These are phyloP conservation scores for Meliscaeva auricollis DNA, from an alignment of 2,888 invertebrate species.

Conservation along the genomic window DNA sequence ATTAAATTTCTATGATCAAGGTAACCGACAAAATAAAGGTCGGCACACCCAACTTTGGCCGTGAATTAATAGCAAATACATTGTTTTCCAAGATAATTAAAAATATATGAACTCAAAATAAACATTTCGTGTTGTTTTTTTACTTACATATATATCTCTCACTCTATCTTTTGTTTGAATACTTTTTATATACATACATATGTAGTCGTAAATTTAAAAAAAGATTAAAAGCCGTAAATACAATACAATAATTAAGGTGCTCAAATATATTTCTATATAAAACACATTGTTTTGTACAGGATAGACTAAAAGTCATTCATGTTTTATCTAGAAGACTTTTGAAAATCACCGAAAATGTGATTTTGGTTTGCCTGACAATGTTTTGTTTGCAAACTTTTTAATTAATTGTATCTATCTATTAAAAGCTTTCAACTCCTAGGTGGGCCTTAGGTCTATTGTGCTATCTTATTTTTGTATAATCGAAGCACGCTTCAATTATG, in stretches of 20 bases:
- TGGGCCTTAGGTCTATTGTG: no score
- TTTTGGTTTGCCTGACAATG: no score
- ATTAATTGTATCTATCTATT: no score
- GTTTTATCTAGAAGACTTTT: no score
- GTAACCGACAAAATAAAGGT: background rate
- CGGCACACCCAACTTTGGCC: background rate
- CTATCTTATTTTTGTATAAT: no score
- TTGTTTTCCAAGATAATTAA: background rate
- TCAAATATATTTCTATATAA: background rate
- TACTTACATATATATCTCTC: background rate
- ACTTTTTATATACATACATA: no score
- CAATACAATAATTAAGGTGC: background rate
- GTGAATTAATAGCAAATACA: background rate
- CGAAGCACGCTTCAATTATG: no score
- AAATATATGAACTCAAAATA: slow-evolving; percentile 14
- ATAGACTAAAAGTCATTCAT: no score
- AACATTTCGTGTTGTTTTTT: background rate
- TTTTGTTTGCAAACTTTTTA: no score
- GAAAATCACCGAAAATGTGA: no score
- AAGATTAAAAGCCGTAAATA: background rate
- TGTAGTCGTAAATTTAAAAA: background rate
- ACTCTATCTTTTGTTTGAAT: background rate
- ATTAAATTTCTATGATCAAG: no score
- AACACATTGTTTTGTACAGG: background rate
- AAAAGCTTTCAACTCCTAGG: no score